Evolutionary conservation across 1,140 invertebrate genomes (phyloP), one percentile per base, ranked within the genome.

Genomic region (Helicoverpa armigera): DNA sequence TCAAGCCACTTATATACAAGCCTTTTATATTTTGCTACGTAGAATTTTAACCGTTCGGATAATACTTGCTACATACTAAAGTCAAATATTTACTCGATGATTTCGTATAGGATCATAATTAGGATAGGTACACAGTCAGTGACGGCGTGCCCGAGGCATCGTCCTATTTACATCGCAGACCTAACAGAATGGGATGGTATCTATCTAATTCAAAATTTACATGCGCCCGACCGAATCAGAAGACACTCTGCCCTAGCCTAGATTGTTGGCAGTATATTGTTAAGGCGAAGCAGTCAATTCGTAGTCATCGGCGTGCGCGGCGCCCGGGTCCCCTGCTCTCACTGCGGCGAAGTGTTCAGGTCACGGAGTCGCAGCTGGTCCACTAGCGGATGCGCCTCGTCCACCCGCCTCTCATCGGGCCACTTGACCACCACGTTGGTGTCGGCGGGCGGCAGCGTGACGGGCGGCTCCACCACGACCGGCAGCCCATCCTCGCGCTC

Each of bases 401-500:
- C 86, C n/a, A 48, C 14, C 69, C 85, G 82, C 54, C 85, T 74
- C 61, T 91, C 89, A 77, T 93, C 89, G 16, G 92, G 92, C 90
- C 91, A 93, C 79, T 91, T 93, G 3, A 91, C 89, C 4, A 85
- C 92, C 12, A 86, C 89, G 70, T 92, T 92, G 16, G 85, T 83
- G 81, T 85, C 88, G 18, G 90, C 82, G 16, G 95, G 88, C 0
- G 95, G 92, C 18, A 95, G 81, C 86, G 93, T 89, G 69, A 95
- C 86, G 75, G 92, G 84, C 72, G 95, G 92, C 84, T 96, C 84
- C 11, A 94, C 89, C 7, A 94, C 83, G 0, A 96, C 94, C 1
- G 95, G 88, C 54, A 95, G 85, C 3, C 95, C 94, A 3, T 92
- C 94, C 51, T 95, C 91, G 14, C 92, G 93, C 5, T 93, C 92